Base-by-base conservation (phyloP, 2,113 vertebrate species). In the Oxygymnocypris stewartii region DNA sequence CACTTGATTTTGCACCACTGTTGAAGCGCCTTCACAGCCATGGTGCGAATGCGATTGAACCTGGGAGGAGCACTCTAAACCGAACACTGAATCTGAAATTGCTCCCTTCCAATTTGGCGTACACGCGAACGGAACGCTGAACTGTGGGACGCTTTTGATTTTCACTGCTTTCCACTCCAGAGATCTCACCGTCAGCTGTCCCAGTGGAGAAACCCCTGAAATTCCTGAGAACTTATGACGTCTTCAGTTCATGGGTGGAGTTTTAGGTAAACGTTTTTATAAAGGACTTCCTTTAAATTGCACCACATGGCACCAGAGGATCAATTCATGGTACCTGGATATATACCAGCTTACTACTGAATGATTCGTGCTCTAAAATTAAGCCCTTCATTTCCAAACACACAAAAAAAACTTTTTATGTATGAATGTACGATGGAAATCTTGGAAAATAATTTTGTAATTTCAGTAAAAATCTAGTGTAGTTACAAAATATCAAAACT, bases 1-100 rank as follows among this genome's bases (percentile, higher is more conserved):
- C 97, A 98, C 85, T 95, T 96, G 89, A 96, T 87, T 87, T 94
- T 95, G 91, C 98, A 99, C 98, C 98, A 99, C 91, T 96, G 96
- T 94, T 99, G 97, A 76, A 99, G 95, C 83, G 97, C 97, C 89
- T 96, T 96, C 82, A 97, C 92, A 77, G 97, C 92, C 98, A 99
- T 99, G 86, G 89, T 59, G 76, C 40, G 47, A 87, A 82, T 11
- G 59, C 18, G 42, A 35, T 1, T 44, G 25, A 67, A 47, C 25
- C 6, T 13, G 8, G 4, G 75, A 78, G 47, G 3, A 42, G n/a
- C 11, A 5, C 12, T 80, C 51, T 10, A 31, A 77, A 51, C 12
- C 42, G n/a, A 77, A 51, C 75, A 16, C 28, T 20, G 20, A 42
- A 61, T 49, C 57, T 42, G 54, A 25, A 59, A 14, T 8, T 7